Evolutionary conservation across 2,113 vertebrate genomes (phyloP), one percentile per base, ranked within the genome.

Genomic region (Paratilapia polleni): DNA sequence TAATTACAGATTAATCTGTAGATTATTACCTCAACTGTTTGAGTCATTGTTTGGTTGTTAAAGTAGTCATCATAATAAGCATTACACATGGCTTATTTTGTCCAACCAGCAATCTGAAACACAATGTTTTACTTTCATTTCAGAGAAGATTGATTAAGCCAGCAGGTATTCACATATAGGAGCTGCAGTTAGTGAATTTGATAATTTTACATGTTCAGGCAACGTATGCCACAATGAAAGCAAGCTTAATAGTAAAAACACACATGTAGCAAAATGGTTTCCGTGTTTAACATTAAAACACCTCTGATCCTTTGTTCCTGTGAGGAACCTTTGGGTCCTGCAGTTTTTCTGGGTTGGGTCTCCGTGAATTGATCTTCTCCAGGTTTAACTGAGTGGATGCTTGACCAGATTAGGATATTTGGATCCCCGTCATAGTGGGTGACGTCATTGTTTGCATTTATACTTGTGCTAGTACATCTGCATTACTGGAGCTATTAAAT

Each of bases 241-340:
- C 43, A 36, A 26, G 22, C 41, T 36, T 68, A 68, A 68, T 15
- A 68, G 63, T 17, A 47, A 43, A 68, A 68, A 41, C 14, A 26
- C 3, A 68, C 38, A 26, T 0, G 8, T 24, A 1, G 66, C 43
- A 52, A 2, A 31, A 52, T 73, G 66, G 20, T 36, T 70, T 70
- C 3, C 4, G 15, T 49, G 41, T n/a, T 0, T 52, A 52, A 20
- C 66, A 52, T 73, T 41, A 0, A 31, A 3, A 70, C 11, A 0
- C 24, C 41, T 20, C 43, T 0, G 6, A 49, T 49, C 47, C 4
- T 14, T 15, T 17, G 24, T 49, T 43, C 41, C 41, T 19, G 64
- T 43, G 41, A 43, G 47, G 14, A 49, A 6, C 47, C 47, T 17
- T 49, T 11, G 13, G 47, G 43, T 47, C 41, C 41, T 47, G 12